Percentiles rank a stretch among this genome's conserved stretches.
phyloP scores from a whole-genome alignment of 2,888 invertebrate species.

The Ectropis crepuscularia region DNA sequence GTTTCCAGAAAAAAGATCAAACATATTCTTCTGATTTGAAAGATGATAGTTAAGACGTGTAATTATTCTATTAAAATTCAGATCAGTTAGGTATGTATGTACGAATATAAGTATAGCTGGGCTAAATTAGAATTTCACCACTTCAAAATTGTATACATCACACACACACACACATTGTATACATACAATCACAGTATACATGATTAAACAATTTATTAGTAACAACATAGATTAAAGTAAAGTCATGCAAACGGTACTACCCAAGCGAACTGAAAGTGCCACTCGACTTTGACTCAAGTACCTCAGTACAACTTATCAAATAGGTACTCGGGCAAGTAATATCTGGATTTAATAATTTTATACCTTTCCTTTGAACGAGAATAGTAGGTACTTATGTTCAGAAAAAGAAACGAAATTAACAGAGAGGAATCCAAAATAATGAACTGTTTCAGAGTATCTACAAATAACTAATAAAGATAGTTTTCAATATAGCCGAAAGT shows the following conservation, averaged over 20 bases:
- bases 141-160: constrained; percentile 24
- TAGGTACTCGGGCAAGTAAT: constrained; percentile 34
- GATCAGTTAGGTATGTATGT: no score
- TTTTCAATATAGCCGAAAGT: no score
- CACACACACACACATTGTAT: constrained; percentile 27
- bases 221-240: constrained; percentile 26
- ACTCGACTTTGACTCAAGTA: constrained; percentile 47
- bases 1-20: no score
- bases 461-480: no score
- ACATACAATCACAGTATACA: constrained; percentile 30
- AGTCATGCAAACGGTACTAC: constrained; percentile 41
- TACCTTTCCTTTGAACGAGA: constrained; percentile 4
- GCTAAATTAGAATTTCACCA: no score
- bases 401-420: no score
- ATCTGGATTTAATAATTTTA: constrained; percentile 3
- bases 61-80: no score
- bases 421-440: no score
- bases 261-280: constrained; percentile 38
- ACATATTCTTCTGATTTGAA: no score
- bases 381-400: neutral
- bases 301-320: constrained; percentile 46
- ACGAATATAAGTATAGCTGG: no score
- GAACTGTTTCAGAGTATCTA: no score
- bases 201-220: constrained; percentile 29
- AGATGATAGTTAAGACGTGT: no score